Evolutionary conservation across 2,888 invertebrate genomes (phyloP).

Genomic region (Hermaeophaga mercurialis): DNA sequence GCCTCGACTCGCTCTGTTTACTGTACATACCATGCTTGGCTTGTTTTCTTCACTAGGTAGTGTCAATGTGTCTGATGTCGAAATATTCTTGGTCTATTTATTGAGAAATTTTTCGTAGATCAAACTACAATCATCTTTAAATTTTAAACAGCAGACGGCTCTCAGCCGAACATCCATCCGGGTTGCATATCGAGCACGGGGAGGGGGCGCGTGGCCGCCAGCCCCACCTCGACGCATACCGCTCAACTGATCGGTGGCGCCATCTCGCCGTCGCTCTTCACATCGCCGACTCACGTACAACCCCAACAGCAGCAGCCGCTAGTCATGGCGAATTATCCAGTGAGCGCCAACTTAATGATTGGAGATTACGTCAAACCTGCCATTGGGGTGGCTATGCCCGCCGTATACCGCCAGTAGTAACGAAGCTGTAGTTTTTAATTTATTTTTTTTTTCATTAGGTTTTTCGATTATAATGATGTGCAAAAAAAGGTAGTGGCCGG

Average conservation of each 20-base stretch:
- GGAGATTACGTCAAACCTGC: slow-evolving; percentile 71
- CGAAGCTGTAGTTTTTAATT: slow-evolving; percentile 18
- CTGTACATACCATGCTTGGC: neutral
- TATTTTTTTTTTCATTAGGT: slow-evolving; percentile 16
- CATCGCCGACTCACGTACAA: slow-evolving; percentile 53
- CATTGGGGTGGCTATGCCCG: slow-evolving; percentile 45
- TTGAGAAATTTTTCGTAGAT: slow-evolving; percentile 8
- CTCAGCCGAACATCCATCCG: slow-evolving; percentile 66
- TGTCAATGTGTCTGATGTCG: neutral
- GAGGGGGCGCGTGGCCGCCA: slow-evolving; percentile 63
- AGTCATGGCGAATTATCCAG: slow-evolving; percentile 68
- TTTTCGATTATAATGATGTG: slow-evolving; percentile 5
- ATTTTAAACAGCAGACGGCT: slow-evolving; percentile 13
- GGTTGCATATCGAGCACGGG: slow-evolving; percentile 69
- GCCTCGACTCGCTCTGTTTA: neutral
- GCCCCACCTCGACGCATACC: slow-evolving; percentile 66
- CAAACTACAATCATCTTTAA: slow-evolving; percentile 12
- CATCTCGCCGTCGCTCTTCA: slow-evolving; percentile 71
- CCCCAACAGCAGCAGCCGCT: slow-evolving; percentile 42
- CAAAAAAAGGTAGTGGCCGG: neutral
- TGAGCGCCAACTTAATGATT: slow-evolving; percentile 76
- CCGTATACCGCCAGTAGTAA: slow-evolving; percentile 53
- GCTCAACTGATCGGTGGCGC: slow-evolving; percentile 72
- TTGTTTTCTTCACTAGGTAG: neutral
- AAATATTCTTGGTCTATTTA: slow-evolving; percentile 1